phyloP scores from a whole-genome alignment of 92 coral and sea anemone genomes.

The Zoanthus solanderi region DNA sequence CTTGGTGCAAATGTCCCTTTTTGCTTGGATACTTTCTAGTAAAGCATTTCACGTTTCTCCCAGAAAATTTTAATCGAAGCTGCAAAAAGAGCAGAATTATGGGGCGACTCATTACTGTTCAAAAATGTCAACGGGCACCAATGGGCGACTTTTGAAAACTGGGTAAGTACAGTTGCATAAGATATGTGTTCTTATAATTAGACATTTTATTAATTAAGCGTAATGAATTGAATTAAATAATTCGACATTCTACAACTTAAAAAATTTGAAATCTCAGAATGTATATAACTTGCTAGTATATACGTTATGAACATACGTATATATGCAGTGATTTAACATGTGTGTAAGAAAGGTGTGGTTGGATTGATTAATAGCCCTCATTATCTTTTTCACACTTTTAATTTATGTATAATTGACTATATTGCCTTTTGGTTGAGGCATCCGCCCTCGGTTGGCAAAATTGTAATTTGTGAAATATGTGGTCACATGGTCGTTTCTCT shows the following conservation, averaged over 20 bases:
- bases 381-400: background rate
- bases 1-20: background rate
- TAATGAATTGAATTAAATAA: too few species aligned
- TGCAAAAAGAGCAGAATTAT: background rate
- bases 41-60: background rate
- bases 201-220: too few species aligned
- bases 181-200: too few species aligned
- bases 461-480: too few species aligned
- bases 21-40: background rate
- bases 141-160: background rate
- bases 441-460: background rate
- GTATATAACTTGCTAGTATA: too few species aligned
- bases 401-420: background rate
- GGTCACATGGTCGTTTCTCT: background rate
- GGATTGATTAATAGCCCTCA: background rate
- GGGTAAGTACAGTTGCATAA: background rate
- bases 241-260: too few species aligned
- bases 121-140: background rate
- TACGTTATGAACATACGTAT: too few species aligned
- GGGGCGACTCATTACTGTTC: background rate
- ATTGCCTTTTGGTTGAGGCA: background rate
- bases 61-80: conserved; percentile 4
- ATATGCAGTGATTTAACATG: too few species aligned
- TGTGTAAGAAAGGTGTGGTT: background rate
- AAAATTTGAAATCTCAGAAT: too few species aligned